These are phyloP conservation scores for Watsonalla binaria DNA, from an alignment of 2,888 invertebrate genomes.

Conservation along the genomic window DNA sequence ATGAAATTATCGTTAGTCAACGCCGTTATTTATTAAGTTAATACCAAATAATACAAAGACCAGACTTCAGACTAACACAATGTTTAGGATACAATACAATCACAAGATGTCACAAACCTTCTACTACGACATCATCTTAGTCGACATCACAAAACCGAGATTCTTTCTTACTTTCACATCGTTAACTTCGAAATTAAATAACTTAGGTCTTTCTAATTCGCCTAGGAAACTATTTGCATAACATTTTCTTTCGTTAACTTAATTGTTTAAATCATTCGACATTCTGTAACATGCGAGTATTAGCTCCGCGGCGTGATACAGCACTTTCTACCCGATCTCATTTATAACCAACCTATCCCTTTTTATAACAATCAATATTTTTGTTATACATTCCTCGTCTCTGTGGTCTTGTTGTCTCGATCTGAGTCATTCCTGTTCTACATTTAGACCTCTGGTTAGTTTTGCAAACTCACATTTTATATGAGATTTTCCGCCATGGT, in stretches of 20 bases:
- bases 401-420: slow-evolving; percentile 34
- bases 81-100: no score
- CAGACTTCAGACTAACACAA: no score
- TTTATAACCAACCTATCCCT: slow-evolving; percentile 44
- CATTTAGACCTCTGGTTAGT: slow-evolving; percentile 14
- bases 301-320: slow-evolving; percentile 57
- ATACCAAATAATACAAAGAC: no score
- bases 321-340: slow-evolving; percentile 54
- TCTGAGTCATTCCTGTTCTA: slow-evolving; percentile 47
- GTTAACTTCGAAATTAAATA: no score
- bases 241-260: slow-evolving; percentile 8
- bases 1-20: no score
- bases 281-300: neutral
- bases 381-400: slow-evolving; percentile 48
- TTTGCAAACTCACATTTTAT: slow-evolving; percentile 11
- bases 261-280: slow-evolving; percentile 38
- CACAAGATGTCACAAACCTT: no score
- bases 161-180: no score
- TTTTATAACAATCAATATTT: slow-evolving; percentile 57
- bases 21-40: no score
- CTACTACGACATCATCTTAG: no score
- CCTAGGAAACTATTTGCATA: no score
- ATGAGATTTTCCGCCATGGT: neutral
- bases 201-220: no score
- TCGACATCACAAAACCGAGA: no score